Evolutionary conservation across 1,140 invertebrate species (phyloP).

Genomic region (Cryptotermes secundus): DNA sequence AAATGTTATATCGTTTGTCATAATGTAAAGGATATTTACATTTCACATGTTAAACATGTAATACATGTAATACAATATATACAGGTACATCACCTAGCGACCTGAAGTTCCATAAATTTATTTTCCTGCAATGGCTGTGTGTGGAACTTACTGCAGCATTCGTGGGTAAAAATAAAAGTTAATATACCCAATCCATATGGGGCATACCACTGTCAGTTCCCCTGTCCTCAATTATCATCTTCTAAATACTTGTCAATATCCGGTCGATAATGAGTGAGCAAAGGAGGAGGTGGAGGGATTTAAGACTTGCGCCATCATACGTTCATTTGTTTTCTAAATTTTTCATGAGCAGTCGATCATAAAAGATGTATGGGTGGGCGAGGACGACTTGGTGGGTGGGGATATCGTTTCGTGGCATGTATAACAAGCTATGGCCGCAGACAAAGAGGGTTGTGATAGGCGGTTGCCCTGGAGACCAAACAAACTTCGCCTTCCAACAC

Average conservation of each 20-base stretch:
- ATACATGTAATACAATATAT: too few species aligned
- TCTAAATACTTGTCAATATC: not conserved
- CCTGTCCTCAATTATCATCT: not conserved
- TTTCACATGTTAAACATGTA: too few species aligned
- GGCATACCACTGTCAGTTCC: too few species aligned
- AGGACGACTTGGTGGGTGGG: constrained; percentile 3
- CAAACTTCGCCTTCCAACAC: not conserved
- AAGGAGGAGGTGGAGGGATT: not conserved
- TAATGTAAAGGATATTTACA: too few species aligned
- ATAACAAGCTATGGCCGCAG: constrained; percentile 4
- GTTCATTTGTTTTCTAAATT: constrained; percentile 20
- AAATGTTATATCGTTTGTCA: too few species aligned
- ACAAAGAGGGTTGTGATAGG: not conserved
- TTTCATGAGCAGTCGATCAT: constrained; percentile 12
- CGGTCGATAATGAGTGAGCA: not conserved
- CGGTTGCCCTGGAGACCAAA: not conserved
- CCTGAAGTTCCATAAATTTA: too few species aligned
- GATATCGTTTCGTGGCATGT: not conserved
- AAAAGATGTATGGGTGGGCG: constrained; percentile 15
- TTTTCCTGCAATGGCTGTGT: too few species aligned
- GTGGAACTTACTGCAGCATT: too few species aligned
- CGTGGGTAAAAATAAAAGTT: too few species aligned
- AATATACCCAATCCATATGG: too few species aligned
- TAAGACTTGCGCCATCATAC: constrained; percentile 18
- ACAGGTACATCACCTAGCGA: too few species aligned